These are phyloP conservation scores for Eidolon dupreanum DNA, from an alignment of 2,797 vertebrate species.

Conservation along the genomic window DNA sequence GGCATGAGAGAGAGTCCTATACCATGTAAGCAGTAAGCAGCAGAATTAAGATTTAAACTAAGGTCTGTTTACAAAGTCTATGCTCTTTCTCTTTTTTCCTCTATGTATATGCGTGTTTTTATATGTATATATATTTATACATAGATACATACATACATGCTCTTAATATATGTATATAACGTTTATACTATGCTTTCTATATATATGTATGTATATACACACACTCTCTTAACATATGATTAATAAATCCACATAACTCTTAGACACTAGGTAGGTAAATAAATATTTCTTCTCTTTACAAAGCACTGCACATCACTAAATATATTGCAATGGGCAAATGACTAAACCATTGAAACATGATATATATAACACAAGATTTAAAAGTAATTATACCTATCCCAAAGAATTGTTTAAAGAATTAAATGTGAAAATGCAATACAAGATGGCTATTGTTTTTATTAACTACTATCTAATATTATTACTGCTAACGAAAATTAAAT, in stretches of 20 bases:
- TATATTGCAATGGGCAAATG: not conserved
- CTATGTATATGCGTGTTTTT: not conserved
- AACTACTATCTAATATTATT: not conserved
- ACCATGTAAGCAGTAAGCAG: not conserved
- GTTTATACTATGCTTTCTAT: not conserved
- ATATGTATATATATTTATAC: not conserved
- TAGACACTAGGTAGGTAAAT: not conserved
- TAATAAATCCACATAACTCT: not conserved
- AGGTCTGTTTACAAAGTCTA: not conserved
- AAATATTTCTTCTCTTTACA: not conserved
- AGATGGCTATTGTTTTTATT: not conserved
- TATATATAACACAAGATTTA: not conserved
- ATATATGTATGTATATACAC: not conserved
- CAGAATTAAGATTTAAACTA: not conserved
- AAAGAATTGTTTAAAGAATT: not conserved
- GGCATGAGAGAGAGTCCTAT: not conserved
- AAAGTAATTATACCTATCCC: not conserved
- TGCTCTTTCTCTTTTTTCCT: not conserved
- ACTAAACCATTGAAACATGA: not conserved
- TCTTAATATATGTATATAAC: not conserved
- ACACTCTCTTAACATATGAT: not conserved
- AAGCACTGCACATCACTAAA: not conserved
- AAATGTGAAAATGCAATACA: not conserved
- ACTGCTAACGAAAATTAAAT: not conserved
- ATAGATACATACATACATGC: not conserved